These are phyloP conservation scores for Malthinus flaveolus DNA, from an alignment of 2,888 invertebrate genomes.

Conservation along the genomic window DNA sequence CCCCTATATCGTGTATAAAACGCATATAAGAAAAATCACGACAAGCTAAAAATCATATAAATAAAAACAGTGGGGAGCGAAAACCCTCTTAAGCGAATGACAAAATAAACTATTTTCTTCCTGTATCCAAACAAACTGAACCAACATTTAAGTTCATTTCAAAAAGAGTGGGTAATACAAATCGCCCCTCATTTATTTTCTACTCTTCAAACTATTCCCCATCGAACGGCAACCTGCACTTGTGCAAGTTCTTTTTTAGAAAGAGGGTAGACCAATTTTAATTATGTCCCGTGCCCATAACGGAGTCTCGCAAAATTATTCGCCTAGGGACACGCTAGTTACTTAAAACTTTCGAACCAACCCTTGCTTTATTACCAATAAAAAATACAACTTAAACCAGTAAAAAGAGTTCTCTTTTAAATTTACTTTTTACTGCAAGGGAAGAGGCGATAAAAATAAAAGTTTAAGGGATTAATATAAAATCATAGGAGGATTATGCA, in stretches of 20 bases:
- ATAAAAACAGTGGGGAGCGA: constrained; percentile 20
- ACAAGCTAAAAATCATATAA: constrained; percentile 22
- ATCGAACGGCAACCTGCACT: constrained; percentile 29
- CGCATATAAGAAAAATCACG: constrained; percentile 21
- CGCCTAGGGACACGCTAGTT: constrained; percentile 20
- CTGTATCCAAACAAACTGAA: constrained; percentile 32
- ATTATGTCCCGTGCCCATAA: constrained; percentile 31
- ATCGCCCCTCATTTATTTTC: constrained; percentile 38
- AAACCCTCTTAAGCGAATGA: constrained; percentile 30
- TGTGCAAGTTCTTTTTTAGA: constrained; percentile 12
- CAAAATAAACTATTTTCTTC: constrained; percentile 33
- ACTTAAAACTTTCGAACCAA: constrained; percentile 27
- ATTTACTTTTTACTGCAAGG: constrained; percentile 28
- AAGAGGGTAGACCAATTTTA: constrained; percentile 36
- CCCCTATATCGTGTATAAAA: constrained; percentile 14
- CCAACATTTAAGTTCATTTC: constrained; percentile 28
- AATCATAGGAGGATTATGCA: constrained; percentile 32
- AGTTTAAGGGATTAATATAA: constrained; percentile 32
- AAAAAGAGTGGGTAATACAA: constrained; percentile 33
- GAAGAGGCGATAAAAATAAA: constrained; percentile 29
- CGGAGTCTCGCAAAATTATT: constrained; percentile 24
- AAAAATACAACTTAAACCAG: constrained; percentile 25
- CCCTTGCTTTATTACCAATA: constrained; percentile 34
- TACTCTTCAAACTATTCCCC: constrained; percentile 24
- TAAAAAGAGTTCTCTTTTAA: constrained; percentile 23